Conservation (phyloP, 2,797 vertebrate genomes). For the Dendrocincla fuliginosa region DNA sequence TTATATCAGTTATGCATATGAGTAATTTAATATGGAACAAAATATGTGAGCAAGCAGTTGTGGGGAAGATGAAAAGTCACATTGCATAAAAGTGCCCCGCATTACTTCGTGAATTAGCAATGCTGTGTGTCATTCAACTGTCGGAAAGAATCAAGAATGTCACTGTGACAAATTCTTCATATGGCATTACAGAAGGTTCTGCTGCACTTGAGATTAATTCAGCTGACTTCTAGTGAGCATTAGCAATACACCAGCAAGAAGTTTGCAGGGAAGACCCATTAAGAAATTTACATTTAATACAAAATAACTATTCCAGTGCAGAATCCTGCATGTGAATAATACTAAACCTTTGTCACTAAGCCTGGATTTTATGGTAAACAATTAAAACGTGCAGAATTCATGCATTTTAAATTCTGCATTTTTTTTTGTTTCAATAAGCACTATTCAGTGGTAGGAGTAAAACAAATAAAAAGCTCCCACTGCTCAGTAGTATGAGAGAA, state of each 20-base stretch:
- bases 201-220: slow-evolving; percentile 11
- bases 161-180: background rate
- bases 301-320: background rate
- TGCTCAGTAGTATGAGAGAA: background rate
- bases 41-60: slow-evolving; percentile 15
- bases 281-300: background rate
- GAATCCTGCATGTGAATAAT: background rate
- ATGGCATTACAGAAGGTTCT: slow-evolving; percentile 9
- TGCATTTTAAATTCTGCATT: background rate
- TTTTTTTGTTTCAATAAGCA: background rate
- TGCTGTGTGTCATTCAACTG: slow-evolving; percentile 42
- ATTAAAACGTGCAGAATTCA: background rate
- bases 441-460: background rate
- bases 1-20: slow-evolving; percentile 42
- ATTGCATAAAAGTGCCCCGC: slow-evolving; percentile 14
- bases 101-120: slow-evolving; percentile 29
- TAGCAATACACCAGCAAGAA: background rate
- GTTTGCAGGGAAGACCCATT: background rate
- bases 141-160: slow-evolving; percentile 18
- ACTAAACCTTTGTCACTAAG: background rate
- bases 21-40: slow-evolving; percentile 54
- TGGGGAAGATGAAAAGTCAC: slow-evolving; percentile 10
- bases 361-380: background rate
- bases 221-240: background rate
- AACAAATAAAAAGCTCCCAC: background rate